Evolutionary conservation across 2,797 vertebrate species (phyloP).

Genomic region (Menidia menidia): DNA sequence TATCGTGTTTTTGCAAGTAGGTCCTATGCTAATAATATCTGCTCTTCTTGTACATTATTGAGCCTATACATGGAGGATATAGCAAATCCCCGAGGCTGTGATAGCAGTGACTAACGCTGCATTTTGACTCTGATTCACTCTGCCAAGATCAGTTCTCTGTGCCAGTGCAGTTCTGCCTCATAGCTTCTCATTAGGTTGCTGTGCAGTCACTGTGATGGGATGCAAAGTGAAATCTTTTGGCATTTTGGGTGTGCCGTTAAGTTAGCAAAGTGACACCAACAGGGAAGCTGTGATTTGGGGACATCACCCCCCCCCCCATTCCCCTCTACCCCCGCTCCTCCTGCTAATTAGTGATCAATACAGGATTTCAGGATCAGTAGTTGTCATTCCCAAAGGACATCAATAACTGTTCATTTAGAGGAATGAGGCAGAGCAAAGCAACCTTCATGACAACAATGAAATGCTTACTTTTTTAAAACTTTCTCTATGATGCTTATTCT

Average conservation of each 20-base stretch:
- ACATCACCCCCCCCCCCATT: too few relatives aligned
- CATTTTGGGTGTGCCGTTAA: conserved; percentile 41
- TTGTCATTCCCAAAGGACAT: conserved; percentile 29
- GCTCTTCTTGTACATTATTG: conserved; percentile 34
- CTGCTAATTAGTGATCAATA: conserved; percentile 51
- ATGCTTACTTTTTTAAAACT: conserved; percentile 75
- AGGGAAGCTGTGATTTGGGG: conserved; percentile 40
- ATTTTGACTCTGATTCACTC: conserved; percentile 71
- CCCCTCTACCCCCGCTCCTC: conserved; percentile 27
- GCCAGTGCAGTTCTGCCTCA: conserved; percentile 40
- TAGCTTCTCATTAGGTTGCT: conserved; percentile 63
- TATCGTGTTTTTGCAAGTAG: conserved; percentile 22
- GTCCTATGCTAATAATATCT: conserved; percentile 64
- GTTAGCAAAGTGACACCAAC: conserved; percentile 22
- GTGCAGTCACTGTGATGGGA: conserved; percentile 46
- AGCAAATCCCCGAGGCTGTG: conserved; percentile 45
- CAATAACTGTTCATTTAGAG: conserved; percentile 15
- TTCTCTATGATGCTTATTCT: conserved; percentile 69
- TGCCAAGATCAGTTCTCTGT: conserved; percentile 55
- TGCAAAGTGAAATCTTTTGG: conserved; percentile 46
- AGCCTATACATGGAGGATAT: conserved; percentile 42
- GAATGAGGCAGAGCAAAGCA: conserved; percentile 36
- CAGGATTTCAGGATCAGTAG: conserved; percentile 21
- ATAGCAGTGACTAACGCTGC: conserved; percentile 59
- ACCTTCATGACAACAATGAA: conserved; percentile 67